Evolutionary conservation across 1,140 invertebrate genomes (phyloP), one percentile per base, ranked within the genome.

Genomic region (Pteromalus puparum): DNA sequence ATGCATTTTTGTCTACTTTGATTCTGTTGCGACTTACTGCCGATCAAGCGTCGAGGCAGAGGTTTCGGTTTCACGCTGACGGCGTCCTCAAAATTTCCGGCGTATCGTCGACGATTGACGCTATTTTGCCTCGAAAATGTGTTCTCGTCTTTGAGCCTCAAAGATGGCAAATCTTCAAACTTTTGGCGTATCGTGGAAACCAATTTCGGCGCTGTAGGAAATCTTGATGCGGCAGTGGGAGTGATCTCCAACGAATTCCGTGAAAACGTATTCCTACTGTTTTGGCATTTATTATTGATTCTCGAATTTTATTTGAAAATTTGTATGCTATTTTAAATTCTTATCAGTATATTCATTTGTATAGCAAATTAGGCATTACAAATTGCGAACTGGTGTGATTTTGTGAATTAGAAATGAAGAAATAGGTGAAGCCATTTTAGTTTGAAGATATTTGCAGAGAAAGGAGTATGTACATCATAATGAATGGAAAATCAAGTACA

Each of bases 11-110:
- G 46, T 81, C 34, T 72, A 67, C 5, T 84, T 84, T 74, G 68
- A 81, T 85, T 78, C 67, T 85, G 76, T 72, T 46, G 12, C 81
- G 81, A 86, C 85, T 86, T 86, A 86, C 85, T 72, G 75, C 85
- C 85, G 61, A 86, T 73, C 34, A 86, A 80, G 26, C 85, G 81
- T 68, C 85, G 85, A 72, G 85, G 85, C 77, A 86, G 13, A 26
- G 85, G 85, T 80, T 83, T 83, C 0, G 85, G 85, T 80, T 82
- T 83, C 9, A 74, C 75, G 67, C 7, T 86, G 70, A 83, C 68
- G 75, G 78, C 76, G 24, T 83, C 81, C 53, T 86, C 77, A 28
- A 86, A 83, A 86, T 86, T 86, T 26, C 85, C 85, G 13, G 81
- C 81, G 48, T 75, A 80, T 28, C 80, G 73, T 28, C 68, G 65